Conservation (phyloP, 2,888 invertebrate genomes). For the Brachypterus glaber region DNA sequence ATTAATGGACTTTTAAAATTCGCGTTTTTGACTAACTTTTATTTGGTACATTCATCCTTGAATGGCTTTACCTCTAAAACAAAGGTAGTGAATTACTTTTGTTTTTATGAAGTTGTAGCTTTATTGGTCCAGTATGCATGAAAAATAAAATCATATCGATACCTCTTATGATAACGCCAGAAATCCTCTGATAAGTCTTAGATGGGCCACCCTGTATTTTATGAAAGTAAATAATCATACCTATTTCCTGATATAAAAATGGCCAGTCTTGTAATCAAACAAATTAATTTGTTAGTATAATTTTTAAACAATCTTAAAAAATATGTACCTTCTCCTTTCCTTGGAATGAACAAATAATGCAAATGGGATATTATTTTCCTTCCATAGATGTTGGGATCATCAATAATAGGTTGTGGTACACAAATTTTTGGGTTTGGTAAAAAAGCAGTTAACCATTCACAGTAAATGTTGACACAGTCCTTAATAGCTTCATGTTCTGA, state of each 20-base stretch:
- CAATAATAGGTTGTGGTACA: slow-evolving; percentile 79
- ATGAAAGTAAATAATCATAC: too few species aligned
- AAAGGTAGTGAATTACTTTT: too few species aligned
- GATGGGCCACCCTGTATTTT: too few species aligned
- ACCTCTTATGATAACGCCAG: too few species aligned
- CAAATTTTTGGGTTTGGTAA: slow-evolving; percentile 75
- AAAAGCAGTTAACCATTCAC: slow-evolving; percentile 90
- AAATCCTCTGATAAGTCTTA: too few species aligned
- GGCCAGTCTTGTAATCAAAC: slow-evolving; percentile 70
- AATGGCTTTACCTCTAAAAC: too few species aligned
- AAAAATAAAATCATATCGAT: too few species aligned
- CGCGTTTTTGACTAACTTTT: too few species aligned
- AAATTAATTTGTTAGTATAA: slow-evolving; percentile 23
- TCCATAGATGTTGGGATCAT: slow-evolving; percentile 84
- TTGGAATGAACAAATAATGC: slow-evolving; percentile 88
- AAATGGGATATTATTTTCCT: slow-evolving; percentile 85
- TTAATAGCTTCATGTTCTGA: slow-evolving; percentile 89
- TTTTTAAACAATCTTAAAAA: slow-evolving; percentile 21
- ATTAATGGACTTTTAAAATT: too few species aligned
- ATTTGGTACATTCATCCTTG: too few species aligned
- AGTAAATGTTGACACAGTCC: slow-evolving; percentile 93
- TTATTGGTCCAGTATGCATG: too few species aligned
- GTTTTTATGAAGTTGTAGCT: too few species aligned
- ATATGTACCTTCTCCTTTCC: slow-evolving; percentile 81
- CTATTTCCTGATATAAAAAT: slow-evolving; percentile 80